These are phyloP conservation scores for Poeciliopsis occidentalis DNA, from an alignment of 2,113 vertebrate genomes.

Conservation along the genomic window DNA sequence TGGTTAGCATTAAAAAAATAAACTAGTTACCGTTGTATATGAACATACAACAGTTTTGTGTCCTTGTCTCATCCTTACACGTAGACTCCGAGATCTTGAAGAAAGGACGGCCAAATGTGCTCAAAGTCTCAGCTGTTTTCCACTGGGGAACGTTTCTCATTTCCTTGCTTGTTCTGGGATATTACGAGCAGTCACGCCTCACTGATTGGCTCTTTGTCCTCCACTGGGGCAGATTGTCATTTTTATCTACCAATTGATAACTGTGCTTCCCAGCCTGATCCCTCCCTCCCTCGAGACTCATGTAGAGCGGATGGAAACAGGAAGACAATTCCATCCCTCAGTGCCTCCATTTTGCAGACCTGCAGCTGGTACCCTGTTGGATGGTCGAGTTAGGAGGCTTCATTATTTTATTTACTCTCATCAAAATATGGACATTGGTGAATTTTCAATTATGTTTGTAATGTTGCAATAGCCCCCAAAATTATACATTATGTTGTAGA, in stretches of 20 bases:
- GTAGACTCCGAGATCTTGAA: not conserved
- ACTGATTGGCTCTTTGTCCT: constrained; percentile 73
- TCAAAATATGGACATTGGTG: constrained; percentile 32
- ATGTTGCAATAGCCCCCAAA: not conserved
- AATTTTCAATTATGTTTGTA: constrained; percentile 22
- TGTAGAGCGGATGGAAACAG: constrained; percentile 76
- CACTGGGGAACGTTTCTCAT: constrained; percentile 73
- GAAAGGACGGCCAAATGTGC: constrained; percentile 19
- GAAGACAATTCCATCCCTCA: constrained; percentile 79
- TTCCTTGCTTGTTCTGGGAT: constrained; percentile 66
- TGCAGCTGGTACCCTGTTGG: constrained; percentile 48
- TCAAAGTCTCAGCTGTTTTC: constrained; percentile 59
- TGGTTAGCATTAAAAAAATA: not conserved
- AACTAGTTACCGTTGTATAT: not conserved
- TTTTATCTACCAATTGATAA: constrained; percentile 81
- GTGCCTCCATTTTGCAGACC: constrained; percentile 59
- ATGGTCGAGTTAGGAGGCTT: constrained; percentile 25
- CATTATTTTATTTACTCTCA: constrained; percentile 37
- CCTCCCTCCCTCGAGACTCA: constrained; percentile 72
- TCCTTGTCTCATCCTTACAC: constrained; percentile 12
- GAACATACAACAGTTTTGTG: constrained; percentile 5
- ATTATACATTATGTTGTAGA: not conserved
- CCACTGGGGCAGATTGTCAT: constrained; percentile 74
- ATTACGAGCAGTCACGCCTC: constrained; percentile 73
- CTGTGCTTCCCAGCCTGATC: constrained; percentile 65